Evolutionary conservation across 1,140 invertebrate species (phyloP).

Genomic region (Hycleus cichorii): DNA sequence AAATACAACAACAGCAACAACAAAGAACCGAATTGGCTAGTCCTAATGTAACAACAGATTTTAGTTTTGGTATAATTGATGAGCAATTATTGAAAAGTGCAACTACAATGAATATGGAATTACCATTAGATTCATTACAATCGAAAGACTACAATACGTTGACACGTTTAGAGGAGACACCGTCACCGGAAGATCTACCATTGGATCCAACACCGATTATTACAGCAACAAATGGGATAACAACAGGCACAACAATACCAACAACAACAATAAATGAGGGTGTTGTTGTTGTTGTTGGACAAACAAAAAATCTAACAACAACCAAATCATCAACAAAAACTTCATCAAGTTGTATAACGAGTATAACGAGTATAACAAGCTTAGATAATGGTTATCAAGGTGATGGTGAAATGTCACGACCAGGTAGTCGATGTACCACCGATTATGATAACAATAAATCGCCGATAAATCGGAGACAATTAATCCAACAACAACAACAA

Average conservation of each 20-base stretch:
- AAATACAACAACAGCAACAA: background rate
- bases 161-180: constrained; percentile 60
- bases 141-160: constrained; percentile 18
- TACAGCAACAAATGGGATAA: constrained; percentile 31
- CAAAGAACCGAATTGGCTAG: constrained; percentile 22
- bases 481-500: constrained; percentile 32
- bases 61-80: constrained; percentile 35
- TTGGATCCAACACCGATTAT: constrained; percentile 54
- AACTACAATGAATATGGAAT: constrained; percentile 48
- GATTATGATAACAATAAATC: constrained; percentile 50
- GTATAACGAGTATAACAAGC: constrained; percentile 77
- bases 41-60: constrained; percentile 30
- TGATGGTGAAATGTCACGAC: constrained; percentile 74
- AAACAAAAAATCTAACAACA: constrained; percentile 37
- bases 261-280: constrained; percentile 26
- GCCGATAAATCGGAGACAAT: constrained; percentile 42
- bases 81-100: constrained; percentile 26
- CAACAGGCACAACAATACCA: constrained; percentile 36
- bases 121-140: constrained; percentile 43
- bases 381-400: constrained; percentile 80
- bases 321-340: constrained; percentile 49
- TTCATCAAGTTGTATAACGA: constrained; percentile 69
- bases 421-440: constrained; percentile 60
- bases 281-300: background rate
- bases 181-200: constrained; percentile 73